Evolutionary conservation across 1,140 invertebrate genomes (phyloP).

Genomic region (Bombus soroeensis): DNA sequence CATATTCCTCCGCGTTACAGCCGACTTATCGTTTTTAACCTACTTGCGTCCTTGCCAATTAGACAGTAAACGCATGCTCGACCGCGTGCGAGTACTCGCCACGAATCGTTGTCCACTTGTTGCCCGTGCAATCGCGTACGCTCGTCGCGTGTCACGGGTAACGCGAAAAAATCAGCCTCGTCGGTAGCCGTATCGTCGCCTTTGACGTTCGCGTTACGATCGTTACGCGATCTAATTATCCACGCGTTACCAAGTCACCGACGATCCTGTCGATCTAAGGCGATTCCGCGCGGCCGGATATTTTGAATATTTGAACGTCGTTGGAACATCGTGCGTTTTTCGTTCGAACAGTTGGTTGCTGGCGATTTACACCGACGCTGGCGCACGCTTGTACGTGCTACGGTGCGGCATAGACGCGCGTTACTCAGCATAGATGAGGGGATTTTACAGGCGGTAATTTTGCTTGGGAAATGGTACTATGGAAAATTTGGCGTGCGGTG

Average conservation of each 20-base stretch:
- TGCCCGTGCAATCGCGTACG: constrained; percentile 35
- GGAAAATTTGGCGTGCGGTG: no score
- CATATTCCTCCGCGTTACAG: constrained; percentile 55
- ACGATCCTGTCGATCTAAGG: no score
- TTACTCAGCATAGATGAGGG: rapidly evolving
- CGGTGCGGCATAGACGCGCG: no score
- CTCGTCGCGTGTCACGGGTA: not conserved
- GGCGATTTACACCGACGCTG: no score
- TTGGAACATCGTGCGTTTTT: not conserved
- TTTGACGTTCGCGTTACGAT: rapidly evolving
- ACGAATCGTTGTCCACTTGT: constrained; percentile 63
- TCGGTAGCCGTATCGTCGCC: no score
- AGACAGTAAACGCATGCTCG: constrained; percentile 53
- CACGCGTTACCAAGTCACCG: rapidly evolving
- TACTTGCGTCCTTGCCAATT: constrained; percentile 69
- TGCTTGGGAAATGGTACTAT: no score
- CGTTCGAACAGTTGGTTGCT: not conserved
- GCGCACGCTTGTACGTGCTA: no score
- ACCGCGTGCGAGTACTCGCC: constrained; percentile 26
- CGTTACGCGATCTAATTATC: no score
- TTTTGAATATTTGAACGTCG: rapidly evolving
- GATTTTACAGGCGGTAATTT: no score
- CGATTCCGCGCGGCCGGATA: no score
- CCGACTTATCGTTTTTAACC: constrained; percentile 71
- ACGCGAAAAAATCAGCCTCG: not conserved